These are phyloP conservation scores for Ophiothrix spiculata DNA, from an alignment of 35 echinoderm and acorn worm genomes.

Conservation along the genomic window DNA sequence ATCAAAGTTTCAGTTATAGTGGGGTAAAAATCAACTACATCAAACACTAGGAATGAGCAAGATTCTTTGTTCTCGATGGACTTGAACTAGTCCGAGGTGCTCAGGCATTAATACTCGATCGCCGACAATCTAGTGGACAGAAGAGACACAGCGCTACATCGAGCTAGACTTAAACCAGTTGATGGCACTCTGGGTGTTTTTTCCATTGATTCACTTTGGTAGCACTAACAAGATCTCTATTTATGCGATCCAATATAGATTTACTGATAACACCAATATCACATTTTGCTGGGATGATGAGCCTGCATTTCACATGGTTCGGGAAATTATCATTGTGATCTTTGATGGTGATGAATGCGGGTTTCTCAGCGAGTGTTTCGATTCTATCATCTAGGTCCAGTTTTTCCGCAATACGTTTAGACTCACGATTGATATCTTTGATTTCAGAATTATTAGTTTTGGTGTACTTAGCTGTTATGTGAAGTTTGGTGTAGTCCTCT, in stretches of 20 bases:
- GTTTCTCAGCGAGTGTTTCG: no score
- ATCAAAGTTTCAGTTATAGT: conserved; percentile 18
- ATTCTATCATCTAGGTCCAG: conserved; percentile 16
- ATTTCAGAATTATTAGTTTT: no score
- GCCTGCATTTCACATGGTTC: conserved; percentile 12
- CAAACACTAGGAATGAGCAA: conserved; percentile 25
- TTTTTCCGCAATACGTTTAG: neutral
- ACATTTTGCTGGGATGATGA: conserved; percentile 41
- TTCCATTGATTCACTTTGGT: conserved; percentile 24
- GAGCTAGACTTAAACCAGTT: no score
- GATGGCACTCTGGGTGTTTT: conserved; percentile 4
- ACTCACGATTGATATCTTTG: no score
- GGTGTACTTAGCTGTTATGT: no score
- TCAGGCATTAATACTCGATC: no score
- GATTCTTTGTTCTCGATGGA: neutral
- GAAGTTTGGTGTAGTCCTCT: no score
- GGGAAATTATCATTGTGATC: conserved; percentile 36
- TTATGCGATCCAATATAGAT: conserved; percentile 14
- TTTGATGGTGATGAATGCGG: neutral
- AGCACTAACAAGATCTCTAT: neutral
- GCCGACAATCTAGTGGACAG: no score
- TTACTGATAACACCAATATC: conserved; percentile 52
- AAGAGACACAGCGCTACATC: no score
- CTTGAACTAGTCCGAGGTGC: no score
- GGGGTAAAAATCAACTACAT: conserved; percentile 31